Base-by-base conservation (phyloP, 30 jellyfish, hydroid and myxozoan genomes). In the Aurelia sp. region DNA sequence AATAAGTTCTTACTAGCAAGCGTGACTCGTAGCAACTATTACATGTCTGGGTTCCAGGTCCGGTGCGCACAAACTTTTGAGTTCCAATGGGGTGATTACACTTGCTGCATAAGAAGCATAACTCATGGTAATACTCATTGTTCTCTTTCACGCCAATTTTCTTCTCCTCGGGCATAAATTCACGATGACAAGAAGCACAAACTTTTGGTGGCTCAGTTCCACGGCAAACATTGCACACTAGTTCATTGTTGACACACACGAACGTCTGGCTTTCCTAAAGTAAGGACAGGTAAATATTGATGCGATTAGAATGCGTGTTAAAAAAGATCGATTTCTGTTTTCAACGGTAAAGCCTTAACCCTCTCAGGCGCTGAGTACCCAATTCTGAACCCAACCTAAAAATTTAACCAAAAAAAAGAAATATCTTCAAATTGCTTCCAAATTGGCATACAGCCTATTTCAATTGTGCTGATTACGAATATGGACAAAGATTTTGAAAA, bases 61-160 rank as follows among this genome's bases (percentile, higher is more conserved):
- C 91, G 33, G 92, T 90, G 72, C 96, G 95, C n/a, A 95, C 92
- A 62, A 95, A 95, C 84, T 90, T 78, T 81, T 90, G 97, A 6
- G 97, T 85, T 19, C 99, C 99, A 55, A 95, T 95, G 2, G 99
- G 98, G 64, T 84, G 51, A 72, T 80, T 75, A 78, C 99, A 95
- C 16, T 73, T 75, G 58, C 92, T 63, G 90, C 99, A 95, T 41
- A 85, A 80, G 63, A 95, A 95, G 84, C 99, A 95, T 13, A 84
- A 61, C 75, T 95, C 99, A 85, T 95, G 99, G 84, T 58, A 95
- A 52, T 76, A 95, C 63, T 85, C 93, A 50, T 95, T 89, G 74
- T 90, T 57, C 22, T 80, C 97, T 72, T 89, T 89, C 22, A 95
- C 91, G 11, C 98, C 97, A 52, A 95, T 87, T 59, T 95, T 95